Percentiles rank a stretch among this genome's conserved stretches.
These are phyloP conservation scores for Biston betularia DNA, from an alignment of 2,888 invertebrate genomes.

Conservation along the genomic window DNA sequence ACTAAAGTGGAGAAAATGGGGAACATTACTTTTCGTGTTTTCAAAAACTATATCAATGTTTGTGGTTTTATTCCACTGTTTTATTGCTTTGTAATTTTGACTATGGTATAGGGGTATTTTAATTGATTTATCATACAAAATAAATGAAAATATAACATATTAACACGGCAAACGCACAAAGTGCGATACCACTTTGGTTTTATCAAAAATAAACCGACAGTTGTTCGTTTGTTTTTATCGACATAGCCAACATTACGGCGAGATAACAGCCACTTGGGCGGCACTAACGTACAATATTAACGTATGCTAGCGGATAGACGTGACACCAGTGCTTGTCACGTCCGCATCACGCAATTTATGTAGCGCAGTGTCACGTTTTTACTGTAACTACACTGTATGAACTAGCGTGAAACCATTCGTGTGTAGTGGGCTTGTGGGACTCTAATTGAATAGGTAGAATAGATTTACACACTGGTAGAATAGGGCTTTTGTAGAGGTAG, in stretches of 20 bases:
- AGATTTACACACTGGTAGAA: neutral
- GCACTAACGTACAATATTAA: slow-evolving; percentile 52
- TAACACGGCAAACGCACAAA: too few relatives aligned
- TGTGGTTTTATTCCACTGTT: too few relatives aligned
- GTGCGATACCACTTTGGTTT: neutral
- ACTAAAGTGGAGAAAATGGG: too few relatives aligned
- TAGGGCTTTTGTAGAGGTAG: neutral
- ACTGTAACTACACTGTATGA: slow-evolving; percentile 23
- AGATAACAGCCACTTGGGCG: slow-evolving; percentile 42
- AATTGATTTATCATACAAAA: too few relatives aligned
- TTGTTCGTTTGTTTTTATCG: slow-evolving; percentile 41
- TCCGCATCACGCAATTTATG: slow-evolving; percentile 57
- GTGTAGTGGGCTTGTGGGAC: slow-evolving; percentile 11
- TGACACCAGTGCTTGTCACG: slow-evolving; percentile 45
- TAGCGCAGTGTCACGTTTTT: slow-evolving; percentile 36
- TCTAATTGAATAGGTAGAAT: slow-evolving; percentile 8
- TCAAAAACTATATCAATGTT: too few relatives aligned
- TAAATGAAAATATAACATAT: too few relatives aligned
- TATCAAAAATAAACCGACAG: slow-evolving; percentile 12
- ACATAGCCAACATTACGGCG: slow-evolving; percentile 37
- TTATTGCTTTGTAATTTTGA: too few relatives aligned
- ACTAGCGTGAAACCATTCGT: slow-evolving; percentile 18
- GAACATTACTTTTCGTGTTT: too few relatives aligned
- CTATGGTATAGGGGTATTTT: too few relatives aligned
- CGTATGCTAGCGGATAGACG: slow-evolving; percentile 39